phyloP scores from a whole-genome alignment of 2,113 vertebrate genomes.

The Pongo pygmaeus region DNA sequence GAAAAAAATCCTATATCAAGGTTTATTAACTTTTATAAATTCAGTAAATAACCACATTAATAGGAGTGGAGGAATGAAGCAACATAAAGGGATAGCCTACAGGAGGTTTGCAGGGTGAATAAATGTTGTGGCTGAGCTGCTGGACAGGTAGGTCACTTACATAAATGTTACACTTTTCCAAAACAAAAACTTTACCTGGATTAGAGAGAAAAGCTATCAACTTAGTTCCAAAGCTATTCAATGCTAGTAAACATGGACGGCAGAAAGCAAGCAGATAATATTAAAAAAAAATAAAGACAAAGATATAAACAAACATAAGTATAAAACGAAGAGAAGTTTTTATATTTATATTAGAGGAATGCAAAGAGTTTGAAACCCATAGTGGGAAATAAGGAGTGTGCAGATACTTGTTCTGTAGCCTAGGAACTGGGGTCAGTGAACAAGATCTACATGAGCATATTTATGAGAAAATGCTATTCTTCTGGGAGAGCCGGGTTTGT shows the following conservation, averaged over 20 bases:
- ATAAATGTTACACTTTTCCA: background rate
- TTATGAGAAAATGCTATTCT: background rate
- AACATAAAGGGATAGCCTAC: background rate
- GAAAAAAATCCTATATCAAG: background rate
- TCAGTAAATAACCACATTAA: background rate
- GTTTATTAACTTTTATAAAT: conserved; percentile 23
- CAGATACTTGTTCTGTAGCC: background rate
- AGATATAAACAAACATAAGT: background rate
- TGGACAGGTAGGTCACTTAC: background rate
- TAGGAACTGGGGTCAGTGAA: background rate
- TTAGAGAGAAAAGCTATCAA: background rate
- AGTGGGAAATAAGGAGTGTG: background rate
- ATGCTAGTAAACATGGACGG: background rate
- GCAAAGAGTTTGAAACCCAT: background rate
- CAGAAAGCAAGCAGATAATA: background rate
- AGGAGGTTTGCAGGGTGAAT: background rate
- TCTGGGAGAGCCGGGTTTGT: background rate
- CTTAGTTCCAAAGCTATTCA: background rate
- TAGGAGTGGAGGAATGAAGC: background rate
- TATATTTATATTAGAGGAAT: background rate
- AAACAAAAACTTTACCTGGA: background rate
- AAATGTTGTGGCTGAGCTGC: background rate
- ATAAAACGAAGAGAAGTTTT: background rate
- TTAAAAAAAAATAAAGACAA: background rate
- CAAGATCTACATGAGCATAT: background rate